These are phyloP conservation scores for Pachyuromys duprasi DNA, from an alignment of 2,797 vertebrate genomes.

Conservation along the genomic window DNA sequence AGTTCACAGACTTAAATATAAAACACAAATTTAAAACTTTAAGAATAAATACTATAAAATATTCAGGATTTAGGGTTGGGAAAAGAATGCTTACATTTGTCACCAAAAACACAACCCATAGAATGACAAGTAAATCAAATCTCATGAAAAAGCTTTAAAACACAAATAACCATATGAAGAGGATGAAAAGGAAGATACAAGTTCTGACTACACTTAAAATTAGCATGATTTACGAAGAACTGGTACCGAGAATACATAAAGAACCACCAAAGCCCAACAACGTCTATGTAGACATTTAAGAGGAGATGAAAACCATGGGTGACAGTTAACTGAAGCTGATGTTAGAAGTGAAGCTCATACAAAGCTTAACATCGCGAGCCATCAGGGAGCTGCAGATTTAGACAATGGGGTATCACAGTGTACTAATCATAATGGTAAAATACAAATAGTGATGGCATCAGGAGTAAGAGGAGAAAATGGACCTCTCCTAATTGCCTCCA, in stretches of 20 bases:
- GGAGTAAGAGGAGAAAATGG: neutral
- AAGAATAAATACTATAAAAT: constrained; percentile 33
- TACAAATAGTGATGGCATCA: neutral
- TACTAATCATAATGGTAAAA: neutral
- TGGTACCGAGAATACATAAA: neutral
- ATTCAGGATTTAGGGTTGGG: neutral
- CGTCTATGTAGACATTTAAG: neutral
- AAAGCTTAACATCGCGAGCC: neutral
- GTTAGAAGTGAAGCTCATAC: neutral
- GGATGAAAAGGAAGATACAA: neutral
- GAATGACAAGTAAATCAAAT: constrained; percentile 13
- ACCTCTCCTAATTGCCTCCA: neutral
- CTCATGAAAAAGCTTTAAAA: constrained; percentile 17
- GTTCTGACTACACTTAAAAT: neutral
- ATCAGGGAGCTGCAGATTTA: constrained; percentile 16
- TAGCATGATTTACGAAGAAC: neutral
- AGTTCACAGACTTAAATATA: neutral
- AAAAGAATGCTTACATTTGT: constrained; percentile 7
- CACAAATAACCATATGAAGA: neutral
- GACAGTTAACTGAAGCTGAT: neutral
- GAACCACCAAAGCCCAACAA: neutral
- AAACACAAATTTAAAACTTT: constrained; percentile 13
- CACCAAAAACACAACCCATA: neutral
- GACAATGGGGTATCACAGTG: neutral
- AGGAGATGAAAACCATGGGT: neutral